Conservation (phyloP, 2,888 invertebrate species). For the Watsonalla cultraria region DNA sequence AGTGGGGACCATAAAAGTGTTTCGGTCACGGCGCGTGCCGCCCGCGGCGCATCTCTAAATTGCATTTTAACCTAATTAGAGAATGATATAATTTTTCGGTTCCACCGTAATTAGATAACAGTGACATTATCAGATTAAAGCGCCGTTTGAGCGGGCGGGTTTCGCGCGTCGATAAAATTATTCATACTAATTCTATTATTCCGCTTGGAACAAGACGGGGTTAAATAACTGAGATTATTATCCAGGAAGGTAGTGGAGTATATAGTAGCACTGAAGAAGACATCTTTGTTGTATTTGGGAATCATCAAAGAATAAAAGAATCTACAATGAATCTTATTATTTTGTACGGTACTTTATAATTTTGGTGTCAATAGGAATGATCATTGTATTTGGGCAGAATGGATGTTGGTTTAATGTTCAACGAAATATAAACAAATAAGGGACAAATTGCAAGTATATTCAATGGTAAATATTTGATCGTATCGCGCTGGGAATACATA, state of each 20-base stretch:
- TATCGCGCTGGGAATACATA: conserved; percentile 23
- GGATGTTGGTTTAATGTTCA: neutral
- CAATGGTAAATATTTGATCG: conserved; percentile 18
- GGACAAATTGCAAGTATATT: conserved; percentile 7
- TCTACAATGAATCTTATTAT: too few relatives aligned
- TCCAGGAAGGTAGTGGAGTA: too few relatives aligned
- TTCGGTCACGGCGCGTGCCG: conserved; percentile 48
- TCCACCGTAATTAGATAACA: conserved; percentile 71
- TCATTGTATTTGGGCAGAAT: too few relatives aligned
- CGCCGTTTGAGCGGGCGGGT: conserved; percentile 60
- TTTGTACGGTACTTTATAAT: too few relatives aligned
- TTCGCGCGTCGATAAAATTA: conserved; percentile 32
- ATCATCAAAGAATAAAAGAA: too few relatives aligned
- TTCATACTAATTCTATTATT: conserved; percentile 28
- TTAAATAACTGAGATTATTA: too few relatives aligned
- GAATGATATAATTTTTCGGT: conserved; percentile 77
- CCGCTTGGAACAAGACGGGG: conserved; percentile 1
- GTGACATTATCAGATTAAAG: conserved; percentile 71
- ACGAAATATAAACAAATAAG: neutral
- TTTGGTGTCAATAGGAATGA: too few relatives aligned
- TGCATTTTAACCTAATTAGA: conserved; percentile 77
- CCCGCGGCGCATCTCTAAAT: conserved; percentile 73
- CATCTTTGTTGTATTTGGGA: too few relatives aligned
- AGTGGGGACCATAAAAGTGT: conserved; percentile 41
- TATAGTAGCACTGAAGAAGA: too few relatives aligned